These are phyloP conservation scores for Luidia sarsii DNA, from an alignment of 53 echinoderm and acorn worm genomes.

Conservation along the genomic window DNA sequence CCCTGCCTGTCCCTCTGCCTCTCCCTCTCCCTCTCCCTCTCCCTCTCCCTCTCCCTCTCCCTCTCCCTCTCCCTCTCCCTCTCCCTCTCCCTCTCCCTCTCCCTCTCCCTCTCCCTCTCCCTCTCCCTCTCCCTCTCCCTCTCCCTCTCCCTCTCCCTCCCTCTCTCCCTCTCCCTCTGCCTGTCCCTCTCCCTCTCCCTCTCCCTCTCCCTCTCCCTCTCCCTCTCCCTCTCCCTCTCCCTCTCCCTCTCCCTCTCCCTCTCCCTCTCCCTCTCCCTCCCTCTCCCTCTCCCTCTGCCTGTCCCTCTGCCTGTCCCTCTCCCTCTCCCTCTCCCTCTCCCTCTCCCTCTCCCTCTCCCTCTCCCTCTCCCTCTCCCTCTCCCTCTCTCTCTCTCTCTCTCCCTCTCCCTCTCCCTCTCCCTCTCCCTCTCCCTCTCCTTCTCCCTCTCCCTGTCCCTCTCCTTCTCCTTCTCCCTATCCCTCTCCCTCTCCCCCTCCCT, in stretches of 20 bases:
- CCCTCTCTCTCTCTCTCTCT: neutral
- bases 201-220: neutral
- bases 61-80: no score
- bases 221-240: neutral
- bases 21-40: no score
- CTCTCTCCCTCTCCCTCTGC: neutral
- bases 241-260: neutral
- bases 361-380: neutral
- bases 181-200: neutral
- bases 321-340: neutral
- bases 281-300: neutral
- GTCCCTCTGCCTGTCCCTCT: neutral
- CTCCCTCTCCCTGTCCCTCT: neutral
- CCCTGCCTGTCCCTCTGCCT: no score
- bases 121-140: neutral
- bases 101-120: no score
- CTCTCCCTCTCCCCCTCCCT: neutral
- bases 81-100: no score
- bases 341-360: neutral
- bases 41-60: no score
- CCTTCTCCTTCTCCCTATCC: neutral
- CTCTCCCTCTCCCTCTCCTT: neutral
- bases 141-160: neutral
- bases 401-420: no score
- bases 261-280: neutral